Evolutionary conservation across 2,888 invertebrate genomes (phyloP).

Genomic region (Parthenolecanium corni): DNA sequence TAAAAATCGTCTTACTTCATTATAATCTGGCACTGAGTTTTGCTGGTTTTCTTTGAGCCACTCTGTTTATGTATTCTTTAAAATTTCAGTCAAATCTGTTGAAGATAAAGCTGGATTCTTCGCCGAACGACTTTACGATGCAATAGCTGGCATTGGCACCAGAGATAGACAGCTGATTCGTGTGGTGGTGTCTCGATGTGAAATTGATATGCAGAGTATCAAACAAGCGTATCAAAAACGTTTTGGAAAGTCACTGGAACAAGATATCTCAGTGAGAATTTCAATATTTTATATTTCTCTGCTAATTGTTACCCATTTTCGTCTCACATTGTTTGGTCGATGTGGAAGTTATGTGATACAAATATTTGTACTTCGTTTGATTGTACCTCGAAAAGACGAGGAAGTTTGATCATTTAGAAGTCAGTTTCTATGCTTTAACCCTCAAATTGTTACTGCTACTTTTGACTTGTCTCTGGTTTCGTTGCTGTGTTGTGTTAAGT

Average conservation of each 20-base stretch:
- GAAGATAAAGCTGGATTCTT: constrained; percentile 71
- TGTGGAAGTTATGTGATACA: too few relatives aligned
- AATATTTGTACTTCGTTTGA: too few relatives aligned
- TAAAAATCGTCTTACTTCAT: background rate
- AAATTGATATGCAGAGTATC: constrained; percentile 76
- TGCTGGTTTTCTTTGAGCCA: too few relatives aligned
- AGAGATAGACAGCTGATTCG: constrained; percentile 77
- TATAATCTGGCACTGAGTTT: background rate
- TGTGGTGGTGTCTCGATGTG: constrained; percentile 67
- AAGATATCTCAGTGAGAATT: constrained; percentile 60
- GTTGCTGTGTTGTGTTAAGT: too few relatives aligned
- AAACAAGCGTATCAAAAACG: constrained; percentile 61
- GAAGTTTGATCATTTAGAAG: too few relatives aligned
- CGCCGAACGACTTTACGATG: constrained; percentile 71
- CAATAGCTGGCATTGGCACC: constrained; percentile 83
- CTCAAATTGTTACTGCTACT: too few relatives aligned
- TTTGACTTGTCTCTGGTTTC: too few relatives aligned
- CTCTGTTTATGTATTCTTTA: background rate
- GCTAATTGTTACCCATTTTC: background rate
- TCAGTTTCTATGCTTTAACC: too few relatives aligned
- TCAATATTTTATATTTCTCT: background rate
- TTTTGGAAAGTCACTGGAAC: constrained; percentile 64
- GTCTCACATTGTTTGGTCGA: background rate
- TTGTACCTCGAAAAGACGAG: too few relatives aligned
- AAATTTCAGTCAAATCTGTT: constrained; percentile 56